Evolutionary conservation across 2,797 vertebrate genomes (phyloP).

Genomic region (Parauchenoglanis ngamensis): DNA sequence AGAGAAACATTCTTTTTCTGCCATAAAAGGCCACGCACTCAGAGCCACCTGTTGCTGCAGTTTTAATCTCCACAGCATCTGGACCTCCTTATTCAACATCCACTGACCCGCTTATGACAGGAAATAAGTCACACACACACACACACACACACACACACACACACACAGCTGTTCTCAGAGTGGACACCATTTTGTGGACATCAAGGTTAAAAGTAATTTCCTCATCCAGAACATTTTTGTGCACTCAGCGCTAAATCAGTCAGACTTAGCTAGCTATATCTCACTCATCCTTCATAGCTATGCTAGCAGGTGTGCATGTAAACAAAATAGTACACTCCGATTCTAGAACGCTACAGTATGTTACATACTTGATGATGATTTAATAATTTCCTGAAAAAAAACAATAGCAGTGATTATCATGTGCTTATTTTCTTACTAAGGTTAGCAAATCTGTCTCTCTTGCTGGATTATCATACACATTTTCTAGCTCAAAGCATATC

Average conservation of each 20-base stretch:
- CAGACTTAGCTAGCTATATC: background rate
- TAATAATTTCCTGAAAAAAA: background rate
- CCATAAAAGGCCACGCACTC: slow-evolving; percentile 25
- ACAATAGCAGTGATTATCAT: background rate
- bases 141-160: background rate
- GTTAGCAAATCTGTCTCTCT: background rate
- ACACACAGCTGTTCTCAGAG: slow-evolving; percentile 11
- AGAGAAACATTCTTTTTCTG: slow-evolving; percentile 26
- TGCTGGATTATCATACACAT: background rate
- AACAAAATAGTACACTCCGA: background rate
- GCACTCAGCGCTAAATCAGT: background rate
- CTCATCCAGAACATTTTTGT: background rate
- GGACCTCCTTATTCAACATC: slow-evolving; percentile 48
- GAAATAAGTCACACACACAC: slow-evolving; percentile 20
- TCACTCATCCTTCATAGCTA: background rate
- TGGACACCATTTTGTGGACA: slow-evolving; percentile 8
- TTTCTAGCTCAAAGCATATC: background rate
- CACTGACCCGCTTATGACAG: slow-evolving; percentile 37
- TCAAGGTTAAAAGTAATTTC: background rate
- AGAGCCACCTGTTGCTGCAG: slow-evolving; percentile 47
- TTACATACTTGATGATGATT: background rate
- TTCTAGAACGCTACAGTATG: background rate
- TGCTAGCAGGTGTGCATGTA: slow-evolving; percentile 1
- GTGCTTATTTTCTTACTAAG: background rate
- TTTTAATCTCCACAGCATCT: slow-evolving; percentile 52